These are phyloP conservation scores for Macrotis lagotis DNA, from an alignment of 2,113 vertebrate species.

Conservation along the genomic window DNA sequence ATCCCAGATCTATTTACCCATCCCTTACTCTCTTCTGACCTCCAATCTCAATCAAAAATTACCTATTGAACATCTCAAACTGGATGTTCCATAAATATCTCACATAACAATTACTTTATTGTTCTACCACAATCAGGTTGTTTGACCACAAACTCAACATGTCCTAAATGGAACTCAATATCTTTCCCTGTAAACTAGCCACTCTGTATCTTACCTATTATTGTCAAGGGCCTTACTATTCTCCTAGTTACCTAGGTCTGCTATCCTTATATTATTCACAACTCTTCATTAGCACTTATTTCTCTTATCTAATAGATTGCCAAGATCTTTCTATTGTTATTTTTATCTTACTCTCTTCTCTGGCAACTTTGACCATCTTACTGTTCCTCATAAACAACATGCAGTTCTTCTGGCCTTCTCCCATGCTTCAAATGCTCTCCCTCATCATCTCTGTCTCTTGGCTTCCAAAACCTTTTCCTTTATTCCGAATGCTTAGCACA, in stretches of 20 bases:
- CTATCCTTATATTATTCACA: background rate
- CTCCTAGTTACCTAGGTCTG: background rate
- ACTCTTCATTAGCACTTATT: background rate
- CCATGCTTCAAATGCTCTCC: background rate
- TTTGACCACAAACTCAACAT: background rate
- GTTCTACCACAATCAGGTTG: background rate
- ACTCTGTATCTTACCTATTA: background rate
- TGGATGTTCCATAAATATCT: background rate
- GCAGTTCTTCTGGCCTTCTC: background rate
- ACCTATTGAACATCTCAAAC: background rate
- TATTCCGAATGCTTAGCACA: background rate
- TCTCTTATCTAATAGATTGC: background rate
- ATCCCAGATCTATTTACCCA: background rate
- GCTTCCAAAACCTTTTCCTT: background rate
- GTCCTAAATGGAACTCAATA: background rate
- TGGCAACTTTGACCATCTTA: background rate
- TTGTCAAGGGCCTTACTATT: background rate
- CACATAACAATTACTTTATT: background rate
- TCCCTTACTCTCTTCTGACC: background rate
- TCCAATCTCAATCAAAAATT: background rate
- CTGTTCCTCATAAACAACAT: background rate
- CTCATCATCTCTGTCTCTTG: background rate
- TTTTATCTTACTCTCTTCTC: background rate
- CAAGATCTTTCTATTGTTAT: background rate
- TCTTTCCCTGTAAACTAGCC: background rate